Evolutionary conservation across 2,113 vertebrate species (phyloP).

Genomic region (Loxodonta africana): DNA sequence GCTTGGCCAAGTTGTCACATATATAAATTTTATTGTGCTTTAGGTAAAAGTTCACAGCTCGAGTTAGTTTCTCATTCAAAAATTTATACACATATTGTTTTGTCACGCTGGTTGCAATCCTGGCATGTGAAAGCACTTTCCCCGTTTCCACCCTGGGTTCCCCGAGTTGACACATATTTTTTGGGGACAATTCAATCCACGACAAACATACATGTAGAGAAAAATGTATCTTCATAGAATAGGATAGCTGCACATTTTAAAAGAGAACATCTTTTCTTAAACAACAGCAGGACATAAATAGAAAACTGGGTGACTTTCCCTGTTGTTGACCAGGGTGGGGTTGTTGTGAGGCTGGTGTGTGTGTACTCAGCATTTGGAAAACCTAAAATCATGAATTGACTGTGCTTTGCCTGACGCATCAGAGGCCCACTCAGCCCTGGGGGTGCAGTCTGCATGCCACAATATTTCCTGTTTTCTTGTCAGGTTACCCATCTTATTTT

Average conservation of each 20-base stretch:
- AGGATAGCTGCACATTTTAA: not conserved
- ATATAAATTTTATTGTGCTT: too few relatives aligned
- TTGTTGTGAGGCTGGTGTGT: not conserved
- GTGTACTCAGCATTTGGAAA: constrained; percentile 27
- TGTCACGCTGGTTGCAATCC: too few relatives aligned
- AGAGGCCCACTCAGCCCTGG: not conserved
- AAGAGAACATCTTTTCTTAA: not conserved
- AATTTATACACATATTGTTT: too few relatives aligned
- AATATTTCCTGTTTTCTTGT: constrained; percentile 70
- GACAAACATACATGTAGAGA: not conserved
- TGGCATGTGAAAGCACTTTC: too few relatives aligned
- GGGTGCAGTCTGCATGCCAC: not conserved
- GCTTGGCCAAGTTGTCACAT: too few relatives aligned
- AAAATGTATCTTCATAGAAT: constrained; percentile 9
- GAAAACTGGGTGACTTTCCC: not conserved
- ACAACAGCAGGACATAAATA: not conserved
- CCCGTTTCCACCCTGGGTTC: too few relatives aligned
- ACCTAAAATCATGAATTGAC: constrained; percentile 57
- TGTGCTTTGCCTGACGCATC: not conserved
- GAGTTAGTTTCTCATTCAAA: too few relatives aligned
- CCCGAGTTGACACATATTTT: too few relatives aligned
- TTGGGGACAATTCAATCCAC: too few relatives aligned
- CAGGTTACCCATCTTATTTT: constrained; percentile 50
- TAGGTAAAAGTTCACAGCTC: too few relatives aligned
- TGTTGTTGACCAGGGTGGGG: not conserved